These are phyloP conservation scores for Oscheius sp. DNA, from an alignment of 2,888 invertebrate species.

Conservation along the genomic window DNA sequence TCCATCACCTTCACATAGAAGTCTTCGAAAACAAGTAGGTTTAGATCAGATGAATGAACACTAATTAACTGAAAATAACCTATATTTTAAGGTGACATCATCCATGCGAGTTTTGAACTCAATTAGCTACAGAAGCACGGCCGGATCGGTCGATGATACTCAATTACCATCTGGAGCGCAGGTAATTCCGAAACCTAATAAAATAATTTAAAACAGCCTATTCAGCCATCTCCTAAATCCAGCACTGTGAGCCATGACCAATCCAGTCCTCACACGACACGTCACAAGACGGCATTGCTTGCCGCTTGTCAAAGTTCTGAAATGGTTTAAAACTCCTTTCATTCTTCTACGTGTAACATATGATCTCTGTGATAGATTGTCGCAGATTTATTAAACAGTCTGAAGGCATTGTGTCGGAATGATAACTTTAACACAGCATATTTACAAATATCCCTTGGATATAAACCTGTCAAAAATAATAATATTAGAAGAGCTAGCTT, in stretches of 20 bases:
- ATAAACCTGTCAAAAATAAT: not conserved
- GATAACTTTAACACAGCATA: not conserved
- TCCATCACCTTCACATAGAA: slow-evolving; percentile 61
- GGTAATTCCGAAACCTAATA: slow-evolving; percentile 17
- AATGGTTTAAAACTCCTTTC: slow-evolving; percentile 12
- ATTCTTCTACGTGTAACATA: not conserved
- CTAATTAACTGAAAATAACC: not conserved
- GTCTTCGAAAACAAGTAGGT: slow-evolving; percentile 52
- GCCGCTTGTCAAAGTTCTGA: slow-evolving; percentile 26
- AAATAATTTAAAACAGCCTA: not conserved
- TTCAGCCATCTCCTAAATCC: slow-evolving; percentile 30
- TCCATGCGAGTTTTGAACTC: slow-evolving; percentile 66
- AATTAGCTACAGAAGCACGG: slow-evolving; percentile 62
- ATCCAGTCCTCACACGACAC: slow-evolving; percentile 19
- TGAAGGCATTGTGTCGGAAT: slow-evolving; percentile 5
- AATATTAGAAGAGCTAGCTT: not conserved
- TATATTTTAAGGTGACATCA: slow-evolving; percentile 50
- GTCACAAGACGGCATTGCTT: slow-evolving; percentile 21
- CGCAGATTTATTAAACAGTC: not conserved
- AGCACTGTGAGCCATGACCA: slow-evolving; percentile 28
- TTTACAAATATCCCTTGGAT: not conserved
- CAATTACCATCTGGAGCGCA: slow-evolving; percentile 35
- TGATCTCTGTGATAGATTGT: slow-evolving; percentile 8
- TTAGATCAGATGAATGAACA: slow-evolving; percentile 1
- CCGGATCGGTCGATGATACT: slow-evolving; percentile 59